phyloP scores from a whole-genome alignment of 2,888 invertebrate genomes.

The Erebia ligea region DNA sequence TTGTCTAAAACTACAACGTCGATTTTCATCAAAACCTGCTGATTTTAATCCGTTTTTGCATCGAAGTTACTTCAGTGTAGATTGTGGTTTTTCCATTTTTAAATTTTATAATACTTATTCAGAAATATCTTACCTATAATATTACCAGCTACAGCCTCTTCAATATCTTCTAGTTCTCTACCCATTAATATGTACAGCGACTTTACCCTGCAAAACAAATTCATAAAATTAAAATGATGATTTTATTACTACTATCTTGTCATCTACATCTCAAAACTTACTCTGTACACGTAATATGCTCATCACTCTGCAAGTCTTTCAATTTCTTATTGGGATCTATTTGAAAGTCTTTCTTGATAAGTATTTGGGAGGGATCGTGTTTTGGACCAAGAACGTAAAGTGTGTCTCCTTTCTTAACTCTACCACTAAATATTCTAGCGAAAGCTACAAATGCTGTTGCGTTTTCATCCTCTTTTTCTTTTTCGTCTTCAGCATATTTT shows the following conservation, averaged over 20 bases:
- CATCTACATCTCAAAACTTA: conserved; percentile 54
- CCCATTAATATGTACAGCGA: conserved; percentile 97
- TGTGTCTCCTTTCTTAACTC: conserved; percentile 88
- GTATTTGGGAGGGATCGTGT: conserved; percentile 89
- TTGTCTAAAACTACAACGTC: too few species aligned
- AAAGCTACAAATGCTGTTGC: conserved; percentile 93
- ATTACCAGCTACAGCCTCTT: conserved; percentile 94
- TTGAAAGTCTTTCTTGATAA: conserved; percentile 67
- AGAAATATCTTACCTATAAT: conserved; percentile 85
- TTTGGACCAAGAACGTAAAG: conserved; percentile 94
- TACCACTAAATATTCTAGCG: conserved; percentile 96
- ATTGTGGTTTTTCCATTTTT: too few species aligned
- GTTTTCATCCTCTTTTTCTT: conserved; percentile 68
- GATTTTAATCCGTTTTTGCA: too few species aligned
- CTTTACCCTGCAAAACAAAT: conserved; percentile 80
- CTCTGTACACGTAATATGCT: conserved; percentile 85
- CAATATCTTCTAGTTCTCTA: conserved; percentile 91
- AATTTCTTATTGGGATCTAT: conserved; percentile 78
- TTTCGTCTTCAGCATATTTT: conserved; percentile 69
- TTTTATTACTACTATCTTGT: conserved; percentile 16
- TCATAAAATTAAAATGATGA: conserved; percentile 15
- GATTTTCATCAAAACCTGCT: too few species aligned
- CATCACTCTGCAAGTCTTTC: conserved; percentile 84
- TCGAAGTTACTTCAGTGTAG: too few species aligned
- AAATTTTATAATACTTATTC: neutral